Evolutionary conservation across 2,888 invertebrate species (phyloP), one percentile per base, ranked within the genome.

Genomic region (Thymelicus sylvestris): DNA sequence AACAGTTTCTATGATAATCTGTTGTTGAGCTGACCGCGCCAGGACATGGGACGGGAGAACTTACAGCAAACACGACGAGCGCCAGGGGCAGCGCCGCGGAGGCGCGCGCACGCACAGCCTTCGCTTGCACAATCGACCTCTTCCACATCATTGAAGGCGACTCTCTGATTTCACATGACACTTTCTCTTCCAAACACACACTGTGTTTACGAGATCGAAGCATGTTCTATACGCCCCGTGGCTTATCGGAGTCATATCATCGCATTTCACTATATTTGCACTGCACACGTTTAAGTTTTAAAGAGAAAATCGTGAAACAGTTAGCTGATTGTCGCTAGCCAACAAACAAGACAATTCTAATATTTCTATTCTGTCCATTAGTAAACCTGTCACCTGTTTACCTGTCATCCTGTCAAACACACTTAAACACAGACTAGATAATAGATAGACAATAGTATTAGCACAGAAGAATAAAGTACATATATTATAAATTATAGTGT

Each of bases 101-200:
- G 73, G 81, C 79, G 79, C 83, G 82, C 77, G 80, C 80, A 78
- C 81, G 76, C 74, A 78, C 81, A 79, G 82, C 80, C 80, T 77
- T 81, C 83, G 84, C 90, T 93, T 92, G 93, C 93, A 91, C 92
- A 92, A 92, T 90, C 90, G 90, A 88, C 91, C 90, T 92, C 92
- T 90, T 92, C 93, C 92, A 93, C 93, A 92, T 93, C 92, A 92
- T 88, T 90, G 92, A 90, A 92, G 91, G 91, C 88, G 82, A 91
- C 86, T 88, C 88, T 86, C 81, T 80, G 89, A 91, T 90, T 91
- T 92, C 91, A 90, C 84, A 84, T 86, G 90, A 90, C 89, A 93
- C 93, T 93, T 93, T 93, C 93, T 93, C 93, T 89, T 89, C 82
- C 78, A 81, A 83, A 82, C 80, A 78, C 81, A 81, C 81, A 81